phyloP scores from a whole-genome alignment of 1,140 invertebrate genomes.

The Calliopsis andreniformis region DNA sequence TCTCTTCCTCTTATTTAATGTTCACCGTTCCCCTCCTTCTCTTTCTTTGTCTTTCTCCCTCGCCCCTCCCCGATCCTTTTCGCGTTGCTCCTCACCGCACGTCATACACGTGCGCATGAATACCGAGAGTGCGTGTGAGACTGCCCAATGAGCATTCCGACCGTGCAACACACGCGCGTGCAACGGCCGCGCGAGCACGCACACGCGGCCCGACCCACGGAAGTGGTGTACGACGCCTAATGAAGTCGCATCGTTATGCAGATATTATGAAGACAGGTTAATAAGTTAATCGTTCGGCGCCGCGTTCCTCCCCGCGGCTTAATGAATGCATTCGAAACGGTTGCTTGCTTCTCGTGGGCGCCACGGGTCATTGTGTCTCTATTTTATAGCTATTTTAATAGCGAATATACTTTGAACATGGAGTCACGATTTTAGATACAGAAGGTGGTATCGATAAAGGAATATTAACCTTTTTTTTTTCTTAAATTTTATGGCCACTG shows the following conservation, averaged over 20 bases:
- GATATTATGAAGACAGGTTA: constrained; percentile 68
- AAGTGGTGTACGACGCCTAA: constrained; percentile 48
- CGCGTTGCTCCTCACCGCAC: constrained; percentile 5
- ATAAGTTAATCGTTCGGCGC: constrained; percentile 63
- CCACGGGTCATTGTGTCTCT: not conserved
- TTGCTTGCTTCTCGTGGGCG: not conserved
- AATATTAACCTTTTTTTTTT: too few relatives aligned
- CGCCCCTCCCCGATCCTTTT: not conserved
- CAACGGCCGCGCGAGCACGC: constrained; percentile 15
- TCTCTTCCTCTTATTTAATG: constrained; percentile 33
- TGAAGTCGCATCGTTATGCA: constrained; percentile 68
- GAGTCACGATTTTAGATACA: too few relatives aligned
- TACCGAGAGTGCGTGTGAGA: not conserved
- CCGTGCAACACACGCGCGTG: not conserved
- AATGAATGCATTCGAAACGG: constrained; percentile 52
- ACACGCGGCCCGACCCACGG: not conserved
- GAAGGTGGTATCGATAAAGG: too few relatives aligned
- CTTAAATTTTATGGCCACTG: too few relatives aligned
- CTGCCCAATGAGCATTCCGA: not conserved
- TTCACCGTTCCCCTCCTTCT: constrained; percentile 18
- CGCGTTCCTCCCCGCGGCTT: constrained; percentile 35
- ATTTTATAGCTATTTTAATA: too few relatives aligned
- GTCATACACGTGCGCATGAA: constrained; percentile 5
- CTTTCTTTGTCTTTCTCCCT: not conserved
- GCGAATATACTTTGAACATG: too few relatives aligned